Evolutionary conservation across 2,797 vertebrate species (phyloP), one percentile per base, ranked within the genome.

Genomic region (Synanceia verrucosa): DNA sequence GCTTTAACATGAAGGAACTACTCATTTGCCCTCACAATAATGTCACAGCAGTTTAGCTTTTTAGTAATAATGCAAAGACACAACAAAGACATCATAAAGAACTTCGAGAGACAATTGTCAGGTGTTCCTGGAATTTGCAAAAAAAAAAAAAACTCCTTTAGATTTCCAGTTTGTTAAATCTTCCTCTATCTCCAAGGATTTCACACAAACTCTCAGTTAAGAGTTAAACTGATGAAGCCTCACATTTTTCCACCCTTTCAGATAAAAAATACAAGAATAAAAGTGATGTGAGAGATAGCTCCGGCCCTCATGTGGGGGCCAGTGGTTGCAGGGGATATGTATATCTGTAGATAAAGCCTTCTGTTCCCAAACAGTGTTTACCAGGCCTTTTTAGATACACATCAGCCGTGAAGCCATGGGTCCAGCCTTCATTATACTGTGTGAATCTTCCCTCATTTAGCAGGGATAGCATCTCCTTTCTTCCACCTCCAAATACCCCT

Each of bases 381-480:
- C 89, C 85, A 86, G 90, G 88, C 82, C 90, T 92, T 94, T 91
- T 92, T 84, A 94, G 94, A 95, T 95, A 94, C 70, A 82, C 91
- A 95, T 95, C 94, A 93, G 91, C 89, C 78, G 85, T 89, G 89
- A 92, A 94, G 90, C 92, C 91, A 92, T 90, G 91, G 89, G 90
- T 91, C 92, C 85, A 84, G 87, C 90, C 92, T 91, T 94, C 93
- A 94, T 95, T 95, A 93, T 94, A 78, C 89, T 80, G 85, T 76
- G 92, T 94, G 93, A 95, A 93, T 94, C 93, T 91, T 92, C 94
- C 94, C 94, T 94, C 94, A 94, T 95, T 94, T 94, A 90, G 87
- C 69, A 43, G n/a, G 91, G 94, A 94, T 94, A 92, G 82, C 86
- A 93, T 94, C 92, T 89, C 86, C 88, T 93, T 93, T 93, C 89